Evolutionary conservation across 2,888 invertebrate species (phyloP).

Genomic region (Liopterus haemorrhoidalis): DNA sequence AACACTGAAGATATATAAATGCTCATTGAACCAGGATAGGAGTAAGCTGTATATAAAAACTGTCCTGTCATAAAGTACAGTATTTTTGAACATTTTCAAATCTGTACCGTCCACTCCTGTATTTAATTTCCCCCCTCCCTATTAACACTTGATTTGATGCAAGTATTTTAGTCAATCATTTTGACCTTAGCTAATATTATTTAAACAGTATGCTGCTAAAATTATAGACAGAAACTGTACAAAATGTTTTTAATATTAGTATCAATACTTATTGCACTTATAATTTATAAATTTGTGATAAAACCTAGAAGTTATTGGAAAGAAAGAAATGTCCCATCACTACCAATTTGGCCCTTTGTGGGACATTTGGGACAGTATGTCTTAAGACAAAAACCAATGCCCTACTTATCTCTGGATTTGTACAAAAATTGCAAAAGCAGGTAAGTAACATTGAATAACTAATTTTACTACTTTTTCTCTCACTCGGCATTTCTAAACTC

Average conservation of each 20-base stretch:
- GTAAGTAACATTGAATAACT: no score
- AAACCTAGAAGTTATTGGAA: no score
- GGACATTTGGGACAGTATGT: no score
- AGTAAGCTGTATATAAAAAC: slow-evolving; percentile 1
- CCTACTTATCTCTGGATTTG: no score
- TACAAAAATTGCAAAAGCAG: no score
- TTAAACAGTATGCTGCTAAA: background rate
- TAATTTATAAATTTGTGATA: background rate
- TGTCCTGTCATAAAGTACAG: background rate
- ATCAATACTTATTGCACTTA: background rate
- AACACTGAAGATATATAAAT: slow-evolving; percentile 1
- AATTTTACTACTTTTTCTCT: no score
- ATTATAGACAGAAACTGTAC: slow-evolving; percentile 2
- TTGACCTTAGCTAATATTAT: background rate
- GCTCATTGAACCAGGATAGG: background rate
- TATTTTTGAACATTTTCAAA: background rate
- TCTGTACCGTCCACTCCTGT: background rate
- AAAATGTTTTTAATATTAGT: background rate
- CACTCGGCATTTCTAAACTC: no score
- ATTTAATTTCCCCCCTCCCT: background rate
- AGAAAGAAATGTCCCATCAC: no score
- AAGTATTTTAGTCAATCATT: background rate
- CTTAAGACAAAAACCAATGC: no score
- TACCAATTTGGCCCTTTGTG: no score
- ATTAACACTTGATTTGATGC: background rate